Conservation (phyloP, 2,888 invertebrate species). For the Vandiemenella viatica region DNA sequence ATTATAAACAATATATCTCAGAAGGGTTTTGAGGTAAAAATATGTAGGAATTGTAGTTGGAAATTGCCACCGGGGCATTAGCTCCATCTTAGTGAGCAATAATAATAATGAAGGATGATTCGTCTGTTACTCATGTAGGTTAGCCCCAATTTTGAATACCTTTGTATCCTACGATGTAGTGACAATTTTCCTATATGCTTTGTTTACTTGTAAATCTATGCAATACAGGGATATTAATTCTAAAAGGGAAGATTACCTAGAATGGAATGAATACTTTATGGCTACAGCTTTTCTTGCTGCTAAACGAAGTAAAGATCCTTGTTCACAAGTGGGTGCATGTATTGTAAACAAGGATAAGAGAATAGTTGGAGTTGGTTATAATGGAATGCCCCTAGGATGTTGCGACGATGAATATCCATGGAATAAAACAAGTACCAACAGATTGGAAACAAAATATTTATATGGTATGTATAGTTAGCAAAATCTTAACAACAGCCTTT, state of each 20-base stretch:
- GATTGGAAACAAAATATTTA: slow-evolving; percentile 61
- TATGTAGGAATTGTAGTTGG: too few relatives aligned
- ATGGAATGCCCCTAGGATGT: slow-evolving; percentile 90
- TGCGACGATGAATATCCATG: slow-evolving; percentile 81
- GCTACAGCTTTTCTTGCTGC: slow-evolving; percentile 78
- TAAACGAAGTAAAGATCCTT: slow-evolving; percentile 88
- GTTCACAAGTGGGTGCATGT: slow-evolving; percentile 87
- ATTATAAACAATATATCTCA: too few relatives aligned
- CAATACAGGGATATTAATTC: slow-evolving; percentile 15
- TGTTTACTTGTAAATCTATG: too few relatives aligned
- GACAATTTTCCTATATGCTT: too few relatives aligned
- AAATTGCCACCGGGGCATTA: too few relatives aligned
- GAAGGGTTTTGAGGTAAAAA: too few relatives aligned
- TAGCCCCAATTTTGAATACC: too few relatives aligned
- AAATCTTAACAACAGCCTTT: background rate
- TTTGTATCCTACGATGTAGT: too few relatives aligned
- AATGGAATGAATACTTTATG: slow-evolving; percentile 95
- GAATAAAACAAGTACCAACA: slow-evolving; percentile 47
- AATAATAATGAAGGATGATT: too few relatives aligned
- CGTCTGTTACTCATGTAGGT: too few relatives aligned
- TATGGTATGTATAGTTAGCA: slow-evolving; percentile 53
- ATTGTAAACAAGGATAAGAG: slow-evolving; percentile 74
- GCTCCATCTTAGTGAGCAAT: too few relatives aligned
- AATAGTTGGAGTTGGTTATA: slow-evolving; percentile 90
- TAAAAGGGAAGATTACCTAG: slow-evolving; percentile 52